phyloP scores from a whole-genome alignment of 2,797 vertebrate species.

The Gymnothorax javanicus region DNA sequence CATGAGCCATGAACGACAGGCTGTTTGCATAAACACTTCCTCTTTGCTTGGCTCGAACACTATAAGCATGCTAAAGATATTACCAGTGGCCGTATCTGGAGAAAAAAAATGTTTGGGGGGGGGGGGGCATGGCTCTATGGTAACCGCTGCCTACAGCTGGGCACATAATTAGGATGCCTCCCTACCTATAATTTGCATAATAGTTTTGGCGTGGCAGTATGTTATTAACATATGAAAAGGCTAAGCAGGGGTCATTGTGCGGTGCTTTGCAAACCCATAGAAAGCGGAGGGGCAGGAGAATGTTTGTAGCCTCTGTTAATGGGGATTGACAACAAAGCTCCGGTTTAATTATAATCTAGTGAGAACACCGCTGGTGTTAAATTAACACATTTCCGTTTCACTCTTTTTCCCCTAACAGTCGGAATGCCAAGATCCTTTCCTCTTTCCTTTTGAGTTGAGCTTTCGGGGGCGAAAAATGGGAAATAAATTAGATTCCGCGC shows the following conservation, averaged over 20 bases:
- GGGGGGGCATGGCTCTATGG: conserved; percentile 59
- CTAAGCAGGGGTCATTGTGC: conserved; percentile 77
- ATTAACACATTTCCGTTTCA: conserved; percentile 68
- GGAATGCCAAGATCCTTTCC: conserved; percentile 72
- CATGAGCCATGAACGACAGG: neutral
- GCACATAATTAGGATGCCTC: conserved; percentile 76
- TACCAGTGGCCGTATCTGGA: conserved; percentile 48
- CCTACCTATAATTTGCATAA: conserved; percentile 81
- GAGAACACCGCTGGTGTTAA: conserved; percentile 71
- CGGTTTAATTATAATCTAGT: conserved; percentile 79
- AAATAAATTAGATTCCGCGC: conserved; percentile 74
- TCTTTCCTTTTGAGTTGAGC: conserved; percentile 64
- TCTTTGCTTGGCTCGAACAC: neutral
- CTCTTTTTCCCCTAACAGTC: conserved; percentile 68
- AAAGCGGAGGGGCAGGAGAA: conserved; percentile 73
- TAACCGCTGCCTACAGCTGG: conserved; percentile 72
- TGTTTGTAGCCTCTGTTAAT: conserved; percentile 77
- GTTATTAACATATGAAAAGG: conserved; percentile 83
- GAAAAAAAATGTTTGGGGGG: conserved; percentile 38
- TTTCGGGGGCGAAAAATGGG: conserved; percentile 68
- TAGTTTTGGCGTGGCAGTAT: conserved; percentile 77
- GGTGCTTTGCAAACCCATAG: conserved; percentile 72
- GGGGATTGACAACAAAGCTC: conserved; percentile 77
- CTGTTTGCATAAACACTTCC: neutral
- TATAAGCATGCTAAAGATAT: conserved; percentile 20